Conservation (phyloP, 1,140 invertebrate genomes). For the Stegodyphus dumicola region DNA sequence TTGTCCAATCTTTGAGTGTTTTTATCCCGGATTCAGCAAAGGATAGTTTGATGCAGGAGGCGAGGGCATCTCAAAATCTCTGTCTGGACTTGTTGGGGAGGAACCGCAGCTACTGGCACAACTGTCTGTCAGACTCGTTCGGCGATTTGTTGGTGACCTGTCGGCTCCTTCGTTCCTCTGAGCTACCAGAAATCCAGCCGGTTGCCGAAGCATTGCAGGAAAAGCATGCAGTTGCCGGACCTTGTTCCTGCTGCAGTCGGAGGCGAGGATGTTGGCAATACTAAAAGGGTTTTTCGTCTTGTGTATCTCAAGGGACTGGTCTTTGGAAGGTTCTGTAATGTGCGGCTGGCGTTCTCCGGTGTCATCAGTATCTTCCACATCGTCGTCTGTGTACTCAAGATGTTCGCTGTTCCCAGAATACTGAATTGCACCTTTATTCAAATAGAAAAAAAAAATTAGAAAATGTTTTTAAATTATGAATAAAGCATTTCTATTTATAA, state of each 20-base stretch:
- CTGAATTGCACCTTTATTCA: too few species aligned
- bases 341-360: neutral
- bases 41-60: slow-evolving; percentile 6
- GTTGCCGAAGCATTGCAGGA: slow-evolving; percentile 22
- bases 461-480: too few species aligned
- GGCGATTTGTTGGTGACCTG: neutral
- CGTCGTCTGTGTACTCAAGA: slow-evolving; percentile 20
- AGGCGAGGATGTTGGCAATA: slow-evolving; percentile 54
- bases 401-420: neutral
- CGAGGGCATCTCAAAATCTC: slow-evolving; percentile 18
- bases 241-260: slow-evolving; percentile 1
- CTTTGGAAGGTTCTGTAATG: neutral
- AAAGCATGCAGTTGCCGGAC: neutral
- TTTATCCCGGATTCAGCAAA: slow-evolving; percentile 37
- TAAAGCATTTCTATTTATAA: too few species aligned
- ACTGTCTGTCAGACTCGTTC: slow-evolving; percentile 50
- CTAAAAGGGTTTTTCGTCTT: slow-evolving; percentile 38
- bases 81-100: slow-evolving; percentile 23
- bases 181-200: slow-evolving; percentile 45
- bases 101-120: slow-evolving; percentile 25
- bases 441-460: too few species aligned
- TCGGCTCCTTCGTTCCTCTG: neutral
- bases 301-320: neutral
- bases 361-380: slow-evolving; percentile 15
- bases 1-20: too few species aligned